Evolutionary conservation across 2,888 invertebrate genomes (phyloP), one percentile per base, ranked within the genome.

Genomic region (Nomada ruficornis): DNA sequence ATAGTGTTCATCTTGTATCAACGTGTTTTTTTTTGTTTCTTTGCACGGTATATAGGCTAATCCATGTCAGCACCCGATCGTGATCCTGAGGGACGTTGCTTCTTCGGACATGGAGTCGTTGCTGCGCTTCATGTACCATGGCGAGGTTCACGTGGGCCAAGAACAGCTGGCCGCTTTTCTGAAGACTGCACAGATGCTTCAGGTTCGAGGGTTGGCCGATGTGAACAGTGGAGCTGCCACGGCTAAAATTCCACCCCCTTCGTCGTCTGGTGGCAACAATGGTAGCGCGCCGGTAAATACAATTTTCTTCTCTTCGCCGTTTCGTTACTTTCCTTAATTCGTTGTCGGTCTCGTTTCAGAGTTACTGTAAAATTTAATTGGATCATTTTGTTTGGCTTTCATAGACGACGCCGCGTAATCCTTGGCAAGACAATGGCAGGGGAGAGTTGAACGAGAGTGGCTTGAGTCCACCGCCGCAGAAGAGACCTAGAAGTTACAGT

Each of bases 51-150:
- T 88, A 95, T 88, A 95, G 94, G 97, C 97, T 75, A 98, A 98
- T 94, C 98, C 98, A 86, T 98, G 98, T 94, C 97, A 97, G 94
- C 98, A 98, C 94, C 98, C 98, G 64, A 98, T 98, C 91, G 97
- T 98, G 87, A 98, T 98, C 91, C 95, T 98, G 85, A 95, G 97
- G 92, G 98, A 98, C 94, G 97, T 98, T 29, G 96, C 97, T 91
- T 96, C 97, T 91, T 96, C 97, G 93, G 97, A 98, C 92, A 97
- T 98, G 95, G 97, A 97, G 93, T 97, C 97, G 92, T 95, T 98
- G 90, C 95, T 98, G 91, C 96, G 97, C 94, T 98, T 98, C 95
- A 98, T 98, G 97, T 98, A 98, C 94, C 97, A 98, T 94, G 98
- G 98, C 82, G 98, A 98, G 94, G 98, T 98, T 50, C 97, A 98